Evolutionary conservation across 2,113 vertebrate species (phyloP), one percentile per base, ranked within the genome.

Genomic region (Sylvietta virens): DNA sequence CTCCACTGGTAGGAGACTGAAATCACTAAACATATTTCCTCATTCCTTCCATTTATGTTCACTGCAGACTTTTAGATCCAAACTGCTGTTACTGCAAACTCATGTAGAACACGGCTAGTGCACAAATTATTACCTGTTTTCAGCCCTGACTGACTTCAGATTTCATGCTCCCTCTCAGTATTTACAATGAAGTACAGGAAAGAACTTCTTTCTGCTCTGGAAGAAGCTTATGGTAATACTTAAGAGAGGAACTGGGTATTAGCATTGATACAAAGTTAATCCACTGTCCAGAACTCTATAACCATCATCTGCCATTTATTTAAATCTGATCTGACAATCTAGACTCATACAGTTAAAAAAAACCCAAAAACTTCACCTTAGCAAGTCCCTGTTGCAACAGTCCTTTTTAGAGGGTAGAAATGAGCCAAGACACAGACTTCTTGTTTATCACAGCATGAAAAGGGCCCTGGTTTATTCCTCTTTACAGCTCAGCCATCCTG

Each of bases 301-400:
- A 89, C 73, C 21, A 87, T 30, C 56, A 57, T 28, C 64, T 61
- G 31, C n/a, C 42, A 30, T 86, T 92, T 92, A 50, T 89, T 95
- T 93, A 91, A 81, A 91, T 88, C 91, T 92, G 92, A 95, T 81
- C 69, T 95, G 92, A 89, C 94, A 97, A 70, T 81, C 83, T 86
- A 86, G 58, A 88, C 58, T 92, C 27, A 13, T 19, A 45, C 3
- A 95, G 56, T 58, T 89, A 72, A 92, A 70, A 94, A 92, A 96
- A 96, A 92, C 57, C 64, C n/a, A n/a, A n/a, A n/a, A n/a, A 91
- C 53, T 71, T 84, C 42, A 90, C 72, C 51, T 79, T 88, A 94
- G 84, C 67, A 95, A 96, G 88, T 72, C 94, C 74, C 72, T 54
- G 42, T 42, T 42, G 42, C 42, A n/a, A n/a, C n/a, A n/a, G n/a